A percentile compares a stretch with the other conserved stretches of the same genome.
phyloP scores from a whole-genome alignment of 2,888 invertebrate species.

The Papilio gigon region DNA sequence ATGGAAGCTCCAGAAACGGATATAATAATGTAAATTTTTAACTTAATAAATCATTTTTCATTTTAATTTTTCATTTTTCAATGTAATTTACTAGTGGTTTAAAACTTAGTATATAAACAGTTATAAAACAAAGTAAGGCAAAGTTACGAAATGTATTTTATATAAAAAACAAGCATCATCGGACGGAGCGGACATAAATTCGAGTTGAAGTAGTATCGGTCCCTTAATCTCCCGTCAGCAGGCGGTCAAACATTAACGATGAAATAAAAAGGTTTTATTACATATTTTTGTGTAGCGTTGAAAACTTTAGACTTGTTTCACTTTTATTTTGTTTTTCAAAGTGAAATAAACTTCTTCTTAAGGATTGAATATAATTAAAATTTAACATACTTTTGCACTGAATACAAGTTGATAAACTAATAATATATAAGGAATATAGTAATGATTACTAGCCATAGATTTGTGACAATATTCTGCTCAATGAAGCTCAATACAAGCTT shows the following conservation, averaged over 20 bases:
- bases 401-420: not conserved
- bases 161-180: not conserved
- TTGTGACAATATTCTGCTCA: no score
- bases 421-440: not conserved
- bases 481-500: no score
- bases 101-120: no score
- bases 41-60: no score
- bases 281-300: slow-evolving; percentile 72
- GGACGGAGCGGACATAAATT: not conserved
- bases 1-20: no score
- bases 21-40: not conserved
- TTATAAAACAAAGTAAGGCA: not conserved
- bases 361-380: not conserved
- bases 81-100: no score
- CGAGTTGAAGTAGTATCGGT: slow-evolving; percentile 44
- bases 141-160: slow-evolving; percentile 10
- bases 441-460: no score
- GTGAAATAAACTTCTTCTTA: not conserved
- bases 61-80: no score
- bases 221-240: slow-evolving; percentile 59
- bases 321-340: slow-evolving; percentile 4
- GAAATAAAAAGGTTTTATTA: slow-evolving; percentile 73
- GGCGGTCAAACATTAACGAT: slow-evolving; percentile 68
- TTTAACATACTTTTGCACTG: not conserved
- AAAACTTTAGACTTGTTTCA: slow-evolving; percentile 35